phyloP scores from a whole-genome alignment of 2,113 vertebrate species.

The Mirounga angustirostris region DNA sequence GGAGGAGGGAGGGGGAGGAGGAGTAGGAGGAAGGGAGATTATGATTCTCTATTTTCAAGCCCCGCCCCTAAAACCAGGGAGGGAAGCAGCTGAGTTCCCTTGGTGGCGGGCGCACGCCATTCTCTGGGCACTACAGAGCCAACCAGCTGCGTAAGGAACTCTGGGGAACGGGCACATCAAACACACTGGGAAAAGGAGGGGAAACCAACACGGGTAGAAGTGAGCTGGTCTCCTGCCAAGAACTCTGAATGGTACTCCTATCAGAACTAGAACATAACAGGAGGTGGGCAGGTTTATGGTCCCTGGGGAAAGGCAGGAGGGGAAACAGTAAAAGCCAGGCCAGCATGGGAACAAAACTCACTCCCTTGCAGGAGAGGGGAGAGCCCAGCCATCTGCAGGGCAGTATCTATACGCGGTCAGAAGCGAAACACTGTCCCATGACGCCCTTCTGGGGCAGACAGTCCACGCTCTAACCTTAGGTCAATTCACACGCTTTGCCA shows the following conservation, averaged over 20 bases:
- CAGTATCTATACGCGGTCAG: neutral
- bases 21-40: slow-evolving; percentile 45
- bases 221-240: slow-evolving; percentile 65
- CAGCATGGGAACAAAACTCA: neutral
- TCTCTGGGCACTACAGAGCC: slow-evolving; percentile 36
- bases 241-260: slow-evolving; percentile 41
- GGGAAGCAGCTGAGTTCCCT: neutral
- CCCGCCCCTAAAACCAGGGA: slow-evolving; percentile 16
- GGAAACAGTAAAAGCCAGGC: neutral
- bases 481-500: neutral
- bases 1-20: no score
- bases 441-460: neutral
- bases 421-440: neutral
- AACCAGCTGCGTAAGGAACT: slow-evolving; percentile 21
- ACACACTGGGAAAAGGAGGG: neutral
- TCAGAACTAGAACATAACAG: slow-evolving; percentile 10
- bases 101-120: neutral
- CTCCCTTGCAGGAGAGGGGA: neutral
- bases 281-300: slow-evolving; percentile 49
- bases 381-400: neutral
- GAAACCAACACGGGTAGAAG: neutral
- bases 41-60: slow-evolving; percentile 71
- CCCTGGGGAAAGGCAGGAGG: slow-evolving; percentile 36
- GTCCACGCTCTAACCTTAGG: neutral
- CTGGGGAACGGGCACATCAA: neutral